A percentile compares a stretch with the other conserved stretches of the same genome.
phyloP scores from a whole-genome alignment of 2,888 invertebrate genomes.

The Ametastegia equiseti region DNA sequence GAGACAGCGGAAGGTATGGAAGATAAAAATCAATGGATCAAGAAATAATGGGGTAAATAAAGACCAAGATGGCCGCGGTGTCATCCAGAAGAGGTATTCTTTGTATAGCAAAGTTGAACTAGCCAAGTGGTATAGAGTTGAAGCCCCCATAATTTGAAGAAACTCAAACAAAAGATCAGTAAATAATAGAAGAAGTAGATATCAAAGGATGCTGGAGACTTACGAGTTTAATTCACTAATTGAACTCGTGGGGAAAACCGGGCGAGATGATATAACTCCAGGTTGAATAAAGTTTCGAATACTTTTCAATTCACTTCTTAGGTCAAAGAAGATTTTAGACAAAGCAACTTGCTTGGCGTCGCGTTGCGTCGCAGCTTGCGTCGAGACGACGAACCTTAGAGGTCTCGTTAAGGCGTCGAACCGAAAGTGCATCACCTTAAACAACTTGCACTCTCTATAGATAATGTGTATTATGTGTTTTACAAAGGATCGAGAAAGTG shows the following conservation, averaged over 20 bases:
- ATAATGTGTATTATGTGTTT: constrained; percentile 1
- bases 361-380: background rate
- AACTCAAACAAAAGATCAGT: constrained; percentile 60
- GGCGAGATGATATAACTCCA: constrained; percentile 54
- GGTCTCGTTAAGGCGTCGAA: constrained; percentile 33
- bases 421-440: constrained; percentile 36
- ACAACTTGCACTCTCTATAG: constrained; percentile 22
- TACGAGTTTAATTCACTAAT: constrained; percentile 63
- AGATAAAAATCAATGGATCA: constrained; percentile 8
- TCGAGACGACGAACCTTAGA: no score
- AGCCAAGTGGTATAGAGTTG: no score
- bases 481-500: constrained; percentile 7
- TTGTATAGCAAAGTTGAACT: constrained; percentile 22
- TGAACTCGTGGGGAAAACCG: constrained; percentile 57
- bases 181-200: constrained; percentile 57
- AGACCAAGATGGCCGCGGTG: background rate
- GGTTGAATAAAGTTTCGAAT: constrained; percentile 57
- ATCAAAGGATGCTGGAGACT: constrained; percentile 57
- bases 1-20: background rate
- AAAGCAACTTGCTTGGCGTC: background rate
- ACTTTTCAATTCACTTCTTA: constrained; percentile 59
- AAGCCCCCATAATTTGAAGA: constrained; percentile 58
- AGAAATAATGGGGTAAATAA: constrained; percentile 48
- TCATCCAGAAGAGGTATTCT: constrained; percentile 6
- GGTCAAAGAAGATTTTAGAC: constrained; percentile 40